phyloP scores from a whole-genome alignment of 2,113 vertebrate species.

The Nyctibius bracteatus region DNA sequence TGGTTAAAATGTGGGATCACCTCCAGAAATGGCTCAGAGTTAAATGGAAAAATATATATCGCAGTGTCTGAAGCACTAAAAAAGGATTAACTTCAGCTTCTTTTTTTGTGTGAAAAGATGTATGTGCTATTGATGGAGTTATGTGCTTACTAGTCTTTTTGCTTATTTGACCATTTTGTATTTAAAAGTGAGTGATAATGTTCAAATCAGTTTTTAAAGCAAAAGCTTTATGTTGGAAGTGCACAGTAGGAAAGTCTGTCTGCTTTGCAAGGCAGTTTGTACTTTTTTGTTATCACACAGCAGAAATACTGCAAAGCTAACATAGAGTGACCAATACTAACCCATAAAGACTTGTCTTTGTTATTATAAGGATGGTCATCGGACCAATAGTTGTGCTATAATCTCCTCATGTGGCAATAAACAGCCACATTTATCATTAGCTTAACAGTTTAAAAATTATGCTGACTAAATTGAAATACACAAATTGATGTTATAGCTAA shows the following conservation, averaged over 20 bases:
- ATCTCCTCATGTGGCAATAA: background rate
- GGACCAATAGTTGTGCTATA: background rate
- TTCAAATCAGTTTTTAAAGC: background rate
- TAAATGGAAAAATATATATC: background rate
- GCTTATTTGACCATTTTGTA: background rate
- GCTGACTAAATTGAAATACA: background rate
- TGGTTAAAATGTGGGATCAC: background rate
- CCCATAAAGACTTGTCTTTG: background rate
- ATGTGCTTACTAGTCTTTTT: background rate
- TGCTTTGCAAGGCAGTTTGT: background rate
- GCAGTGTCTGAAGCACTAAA: background rate
- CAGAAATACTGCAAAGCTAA: background rate
- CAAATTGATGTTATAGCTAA: background rate
- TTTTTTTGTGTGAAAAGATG: background rate
- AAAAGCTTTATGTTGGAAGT: background rate
- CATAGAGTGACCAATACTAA: background rate
- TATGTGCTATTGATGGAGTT: background rate
- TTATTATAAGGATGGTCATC: background rate
- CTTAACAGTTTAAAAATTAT: background rate
- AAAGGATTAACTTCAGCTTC: background rate
- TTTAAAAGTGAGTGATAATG: background rate
- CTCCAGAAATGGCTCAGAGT: background rate
- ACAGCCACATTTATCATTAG: constrained; percentile 29
- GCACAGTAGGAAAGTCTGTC: background rate
- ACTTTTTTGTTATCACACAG: background rate